Percentiles rank a stretch among this genome's conserved stretches.
Conservation (phyloP, 2,113 vertebrate genomes). For the Xenopus tropicalis region UCB_Xtro_10.0 CM004452.2:27433001-27433500, state of each 20-base stretch:
- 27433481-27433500: conserved; percentile 87
- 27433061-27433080: conserved; percentile 80
- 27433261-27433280: too few relatives aligned
- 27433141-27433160: not conserved
- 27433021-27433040: conserved; percentile 89
- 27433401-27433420: conserved; percentile 97
- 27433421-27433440: conserved; percentile 86
- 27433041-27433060: conserved; percentile 83
- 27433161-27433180: too few relatives aligned
- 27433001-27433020: conserved; percentile 77
- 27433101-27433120: not conserved
- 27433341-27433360: conserved; percentile 67
- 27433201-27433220: too few relatives aligned
- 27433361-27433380: conserved; percentile 77
- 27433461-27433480: conserved; percentile 83
- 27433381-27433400: conserved; percentile 95
- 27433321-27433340: conserved; percentile 91
- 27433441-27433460: conserved; percentile 82
- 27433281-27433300: conserved; percentile 79
- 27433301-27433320: conserved; percentile 87
- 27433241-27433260: too few relatives aligned
- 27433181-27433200: too few relatives aligned
- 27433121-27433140: not conserved
- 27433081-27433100: conserved; percentile 86
- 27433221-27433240: too few relatives aligned